phyloP scores from a whole-genome alignment of 2,888 invertebrate genomes.

The Caenorhabditis sinica region DNA sequence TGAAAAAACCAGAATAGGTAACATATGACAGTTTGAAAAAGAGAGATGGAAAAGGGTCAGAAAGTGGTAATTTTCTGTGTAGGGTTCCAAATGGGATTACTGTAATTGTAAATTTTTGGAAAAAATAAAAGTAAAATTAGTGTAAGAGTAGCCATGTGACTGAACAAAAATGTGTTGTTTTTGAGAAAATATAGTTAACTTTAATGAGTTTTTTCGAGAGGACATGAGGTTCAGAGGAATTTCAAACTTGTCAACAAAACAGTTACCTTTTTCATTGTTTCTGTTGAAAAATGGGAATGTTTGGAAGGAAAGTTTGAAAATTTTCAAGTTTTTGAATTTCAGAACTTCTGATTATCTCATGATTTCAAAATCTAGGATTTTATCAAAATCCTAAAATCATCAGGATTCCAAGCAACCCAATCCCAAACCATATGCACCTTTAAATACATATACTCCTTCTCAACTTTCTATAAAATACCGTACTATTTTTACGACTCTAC shows the following conservation, averaged over 20 bases:
- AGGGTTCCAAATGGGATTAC: too few species aligned
- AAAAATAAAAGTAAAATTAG: too few species aligned
- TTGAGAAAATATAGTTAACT: neutral
- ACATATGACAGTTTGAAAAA: constrained; percentile 9
- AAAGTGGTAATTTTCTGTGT: too few species aligned
- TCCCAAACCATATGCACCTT: neutral
- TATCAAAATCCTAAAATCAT: neutral
- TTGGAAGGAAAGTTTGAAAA: neutral
- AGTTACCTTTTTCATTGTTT: too few species aligned
- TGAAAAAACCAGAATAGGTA: neutral
- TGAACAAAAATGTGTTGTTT: too few species aligned
- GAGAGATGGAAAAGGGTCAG: neutral
- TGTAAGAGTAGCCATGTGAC: neutral
- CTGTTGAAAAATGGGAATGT: too few species aligned
- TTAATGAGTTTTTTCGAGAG: neutral
- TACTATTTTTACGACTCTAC: constrained; percentile 19
- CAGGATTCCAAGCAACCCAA: neutral
- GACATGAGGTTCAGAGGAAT: too few species aligned
- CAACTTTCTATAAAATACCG: neutral
- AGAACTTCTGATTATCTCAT: neutral
- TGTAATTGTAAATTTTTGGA: too few species aligned
- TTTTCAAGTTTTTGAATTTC: neutral
- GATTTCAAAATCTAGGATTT: neutral
- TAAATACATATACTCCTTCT: neutral
- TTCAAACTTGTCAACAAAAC: too few species aligned